A percentile compares a stretch with the other conserved stretches of the same genome.
Evolutionary conservation across 1,140 invertebrate genomes (phyloP).

Genomic region (Neotoxoptera formosana): DNA sequence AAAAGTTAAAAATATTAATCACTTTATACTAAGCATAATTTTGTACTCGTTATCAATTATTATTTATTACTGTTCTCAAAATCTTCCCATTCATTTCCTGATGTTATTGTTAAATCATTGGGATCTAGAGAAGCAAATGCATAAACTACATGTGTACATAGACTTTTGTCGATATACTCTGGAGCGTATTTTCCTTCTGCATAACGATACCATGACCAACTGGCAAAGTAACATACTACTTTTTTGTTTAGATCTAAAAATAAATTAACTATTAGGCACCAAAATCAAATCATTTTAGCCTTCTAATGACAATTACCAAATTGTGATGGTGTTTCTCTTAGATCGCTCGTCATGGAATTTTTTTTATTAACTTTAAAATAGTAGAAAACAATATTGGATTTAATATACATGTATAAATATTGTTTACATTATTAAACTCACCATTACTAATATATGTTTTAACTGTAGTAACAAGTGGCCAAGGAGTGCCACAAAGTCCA

Average conservation of each 20-base stretch:
- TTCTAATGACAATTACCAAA: background rate
- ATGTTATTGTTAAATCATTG: slow-evolving; percentile 75
- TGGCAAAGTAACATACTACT: slow-evolving; percentile 87
- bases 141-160: slow-evolving; percentile 90
- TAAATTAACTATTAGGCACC: background rate
- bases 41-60: slow-evolving; percentile 62
- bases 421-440: background rate
- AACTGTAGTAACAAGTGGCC: slow-evolving; percentile 63
- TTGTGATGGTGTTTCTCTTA: background rate
- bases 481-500: slow-evolving; percentile 70
- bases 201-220: slow-evolving; percentile 86
- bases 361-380: slow-evolving; percentile 10
- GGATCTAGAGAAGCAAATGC: slow-evolving; percentile 88
- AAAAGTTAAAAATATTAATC: background rate
- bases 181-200: slow-evolving; percentile 84
- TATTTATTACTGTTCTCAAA: slow-evolving; percentile 83
- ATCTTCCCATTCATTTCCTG: slow-evolving; percentile 86
- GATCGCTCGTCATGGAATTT: background rate
- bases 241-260: slow-evolving; percentile 63
- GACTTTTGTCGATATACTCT: slow-evolving; percentile 78
- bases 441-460: slow-evolving; percentile 63
- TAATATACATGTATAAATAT: background rate
- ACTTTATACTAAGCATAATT: background rate
- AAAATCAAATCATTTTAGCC: background rate
- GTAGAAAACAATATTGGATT: background rate